Base-by-base conservation (phyloP, 2,113 vertebrate genomes). In the Marmota monax region DNA sequence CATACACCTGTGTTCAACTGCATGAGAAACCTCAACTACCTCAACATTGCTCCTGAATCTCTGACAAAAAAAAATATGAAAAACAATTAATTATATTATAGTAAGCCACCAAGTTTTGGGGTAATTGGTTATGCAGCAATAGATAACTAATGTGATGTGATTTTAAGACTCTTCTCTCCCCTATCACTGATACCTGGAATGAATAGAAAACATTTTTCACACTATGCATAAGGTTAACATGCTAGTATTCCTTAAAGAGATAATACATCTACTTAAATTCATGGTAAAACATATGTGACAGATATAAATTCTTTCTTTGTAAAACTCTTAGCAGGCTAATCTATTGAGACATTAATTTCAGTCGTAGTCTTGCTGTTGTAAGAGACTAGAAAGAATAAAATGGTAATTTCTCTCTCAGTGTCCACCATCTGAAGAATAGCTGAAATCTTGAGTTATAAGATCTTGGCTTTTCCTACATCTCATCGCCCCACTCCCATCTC, bases 321-420 rank as follows among this genome's bases (percentile, higher is more conserved):
- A 80, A 96, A 97, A 92, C 65, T 90, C 94, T 82, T 77, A 94
- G 89, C 92, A 93, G 56, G 92, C 70, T 97, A 87, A 97, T 82
- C 56, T 84, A 94, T 61, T 86, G 51, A 84, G 85, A 93, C 79
- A 94, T 84, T 93, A 79, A 93, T 95, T 94, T 93, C 78, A 87
- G 51, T 78, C 53, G 79, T 80, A 18, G n/a, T 92, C 92, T 94
- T 94, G 88, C 76, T 88, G 37, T 92, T 94, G n/a, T 86, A 95
- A 86, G 32, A 90, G 34, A 39, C 53, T 51, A 69, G 48, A 91
- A 96, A 94, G 79, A 96, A 97, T 80, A 94, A 86, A 84, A 96
- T 95, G 42, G 27, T 83, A 73, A 65, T 84, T 93, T 95, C 78
- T 94, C 61, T 34, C 18, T 65, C 45, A 27, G 8, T 34, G 53